A percentile compares a stretch with the other conserved stretches of the same genome.
phyloP scores from a whole-genome alignment of 2,113 vertebrate species.

The Microcebus ravelobensis region DNA sequence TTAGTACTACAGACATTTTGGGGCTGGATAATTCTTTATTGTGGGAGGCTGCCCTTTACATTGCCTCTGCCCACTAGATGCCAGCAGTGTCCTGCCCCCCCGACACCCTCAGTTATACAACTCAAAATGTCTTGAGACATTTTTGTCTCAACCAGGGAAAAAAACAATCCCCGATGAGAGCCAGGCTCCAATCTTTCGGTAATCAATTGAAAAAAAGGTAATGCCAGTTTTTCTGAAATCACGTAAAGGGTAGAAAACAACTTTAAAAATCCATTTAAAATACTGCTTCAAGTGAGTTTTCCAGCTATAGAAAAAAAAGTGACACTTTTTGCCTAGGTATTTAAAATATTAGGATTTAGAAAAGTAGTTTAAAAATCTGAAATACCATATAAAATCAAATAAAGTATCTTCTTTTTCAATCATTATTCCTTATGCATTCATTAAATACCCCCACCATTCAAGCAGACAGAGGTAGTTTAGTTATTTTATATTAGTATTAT shows the following conservation, averaged over 20 bases:
- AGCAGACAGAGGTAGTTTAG: background rate
- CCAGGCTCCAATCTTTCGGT: background rate
- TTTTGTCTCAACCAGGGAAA: background rate
- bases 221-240: slow-evolving; percentile 26
- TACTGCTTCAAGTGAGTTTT: background rate
- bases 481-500: slow-evolving; percentile 19
- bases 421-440: slow-evolving; percentile 10
- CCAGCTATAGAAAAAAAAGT: background rate
- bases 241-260: slow-evolving; percentile 24
- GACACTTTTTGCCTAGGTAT: background rate
- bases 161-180: background rate
- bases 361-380: slow-evolving; percentile 25
- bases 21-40: background rate
- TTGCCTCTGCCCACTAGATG: background rate
- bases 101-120: background rate
- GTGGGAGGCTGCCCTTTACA: background rate
- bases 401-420: slow-evolving; percentile 13
- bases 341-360: slow-evolving; percentile 37
- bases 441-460: background rate
- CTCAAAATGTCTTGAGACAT: background rate
- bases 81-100: background rate
- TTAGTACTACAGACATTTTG: background rate
- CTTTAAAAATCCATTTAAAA: slow-evolving; percentile 56
- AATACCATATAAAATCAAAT: background rate
- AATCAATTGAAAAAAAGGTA: background rate